Evolutionary conservation across 2,797 vertebrate genomes (phyloP), one percentile per base, ranked within the genome.

Genomic region (Peromyscus attwateri): DNA sequence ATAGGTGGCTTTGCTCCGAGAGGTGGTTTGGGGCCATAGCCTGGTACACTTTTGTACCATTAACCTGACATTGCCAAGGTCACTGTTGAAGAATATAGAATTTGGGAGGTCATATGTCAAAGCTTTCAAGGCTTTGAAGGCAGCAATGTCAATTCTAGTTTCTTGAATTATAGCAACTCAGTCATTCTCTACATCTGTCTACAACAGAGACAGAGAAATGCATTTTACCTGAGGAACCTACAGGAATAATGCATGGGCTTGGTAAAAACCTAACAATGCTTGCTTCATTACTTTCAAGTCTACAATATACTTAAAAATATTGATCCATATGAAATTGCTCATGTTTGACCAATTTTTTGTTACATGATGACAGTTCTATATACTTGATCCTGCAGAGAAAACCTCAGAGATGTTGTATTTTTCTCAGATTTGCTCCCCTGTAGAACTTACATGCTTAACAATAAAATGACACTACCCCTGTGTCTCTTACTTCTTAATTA

Each of bases 361-460:
- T 79, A 83, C 76, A 79, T 76, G 64, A 68, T 89, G 23, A 4
- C 27, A 96, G 16, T 82, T 94, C 21, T 11, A 1, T 55, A 31
- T 40, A 81, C 43, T 62, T 94, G 25, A 14, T 66, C 16, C 37
- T 89, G 14, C 40, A 52, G 34, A 97, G 76, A n/a, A 93, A 90
- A 64, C 14, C 23, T 93, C 55, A 55, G 13, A 27, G 7, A 81
- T 71, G 95, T 70, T 80, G 14, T 93, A 29, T 90, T 75, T 92
- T 82, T 31, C 37, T 92, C 70, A 76, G 64, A 87, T 40, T 77
- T 81, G 12, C 29, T 91, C 37, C 71, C 37, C n/a, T 70, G 8
- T 55, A 57, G 52, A 46, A 31, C 60, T 31, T 8, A 23, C 7
- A 37, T 62, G 52, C 11, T 62, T 92, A 87, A 43, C 66, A 6